Evolutionary conservation across 2,888 invertebrate genomes (phyloP), one percentile per base, ranked within the genome.

Genomic region (Teleogryllus oceanicus): DNA sequence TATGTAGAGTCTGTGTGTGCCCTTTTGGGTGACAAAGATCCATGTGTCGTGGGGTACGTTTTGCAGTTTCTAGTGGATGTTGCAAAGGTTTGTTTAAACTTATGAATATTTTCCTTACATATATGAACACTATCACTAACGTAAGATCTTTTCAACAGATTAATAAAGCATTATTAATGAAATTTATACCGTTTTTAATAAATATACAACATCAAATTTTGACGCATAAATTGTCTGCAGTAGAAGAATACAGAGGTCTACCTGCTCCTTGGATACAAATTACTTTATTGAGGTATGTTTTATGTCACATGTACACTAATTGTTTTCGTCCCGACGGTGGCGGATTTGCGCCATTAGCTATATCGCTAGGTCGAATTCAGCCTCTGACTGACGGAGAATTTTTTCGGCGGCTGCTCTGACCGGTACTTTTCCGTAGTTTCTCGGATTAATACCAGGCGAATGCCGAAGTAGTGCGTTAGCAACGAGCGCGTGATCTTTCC

Each of bases 261-360:
- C 37, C 77, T 76, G 81, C 81, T 16, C 82, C 82, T 3, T 82
- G 82, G 82, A 82, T 80, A 75, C 82, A 82, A 49, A 50, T 82
- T 76, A 77, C 81, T 11, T 80, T 82, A 49, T 24, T 81, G 24
- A 80, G 79, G 81, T 81, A 76, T 76, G 21, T 24, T 37, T 24
- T 16, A 50, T 16, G 11, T 76, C 16, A n/a, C 5, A 11, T 62
- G 62, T 74, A 74, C 20, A 74, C 5, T 37, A 37, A 37, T 8
- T 8, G 37, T 37, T 37, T 8, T 37, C 1, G 37, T 37, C 37
- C 37, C 37, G 37, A 37, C 37, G 37, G 8, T 37, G 37, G 37
- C 37, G 37, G 37, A 37, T 37, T 37, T 37, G 0, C 37, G 37
- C 8, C 37, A 37, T 5, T 8, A 37, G 37, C 8, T 37, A 8